These are phyloP conservation scores for Catharus bicknelli DNA, from an alignment of 2,113 vertebrate genomes.

Conservation along the genomic window DNA sequence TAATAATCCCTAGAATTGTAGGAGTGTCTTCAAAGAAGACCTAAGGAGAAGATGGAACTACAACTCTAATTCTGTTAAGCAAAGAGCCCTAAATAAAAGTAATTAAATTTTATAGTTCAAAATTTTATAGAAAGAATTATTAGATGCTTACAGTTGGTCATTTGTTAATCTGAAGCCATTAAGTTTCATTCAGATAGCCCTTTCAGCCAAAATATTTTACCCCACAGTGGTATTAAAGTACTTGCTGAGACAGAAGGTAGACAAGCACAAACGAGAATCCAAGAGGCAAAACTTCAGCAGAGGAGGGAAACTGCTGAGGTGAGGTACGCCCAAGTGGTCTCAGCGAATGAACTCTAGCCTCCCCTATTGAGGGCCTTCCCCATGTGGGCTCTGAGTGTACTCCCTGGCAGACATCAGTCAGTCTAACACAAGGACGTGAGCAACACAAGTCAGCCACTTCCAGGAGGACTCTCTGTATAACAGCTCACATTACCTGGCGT, in stretches of 20 bases:
- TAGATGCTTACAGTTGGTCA: not conserved
- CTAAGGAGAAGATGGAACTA: not conserved
- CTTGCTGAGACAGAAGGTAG: not conserved
- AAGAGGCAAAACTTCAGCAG: not conserved
- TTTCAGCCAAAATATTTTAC: not conserved
- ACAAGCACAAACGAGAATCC: not conserved
- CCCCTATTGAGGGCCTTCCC: not conserved
- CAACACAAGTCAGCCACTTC: not conserved
- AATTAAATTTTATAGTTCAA: not conserved
- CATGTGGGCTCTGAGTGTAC: not conserved
- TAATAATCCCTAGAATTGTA: not conserved
- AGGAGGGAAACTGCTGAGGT: not conserved
- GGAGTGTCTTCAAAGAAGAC: not conserved
- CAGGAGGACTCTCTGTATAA: not conserved
- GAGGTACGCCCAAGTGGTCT: not conserved
- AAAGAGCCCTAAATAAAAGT: not conserved
- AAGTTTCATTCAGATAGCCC: not conserved
- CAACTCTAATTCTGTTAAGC: not conserved
- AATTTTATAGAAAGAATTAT: constrained; percentile 1
- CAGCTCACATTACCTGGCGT: not conserved
- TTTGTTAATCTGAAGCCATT: not conserved
- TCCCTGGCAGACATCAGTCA: not conserved
- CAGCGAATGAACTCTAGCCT: not conserved
- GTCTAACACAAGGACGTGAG: not conserved
- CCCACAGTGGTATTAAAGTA: not conserved